Evolutionary conservation across 2,888 invertebrate genomes (phyloP).

Genomic region (Trachelus iudaicus): DNA sequence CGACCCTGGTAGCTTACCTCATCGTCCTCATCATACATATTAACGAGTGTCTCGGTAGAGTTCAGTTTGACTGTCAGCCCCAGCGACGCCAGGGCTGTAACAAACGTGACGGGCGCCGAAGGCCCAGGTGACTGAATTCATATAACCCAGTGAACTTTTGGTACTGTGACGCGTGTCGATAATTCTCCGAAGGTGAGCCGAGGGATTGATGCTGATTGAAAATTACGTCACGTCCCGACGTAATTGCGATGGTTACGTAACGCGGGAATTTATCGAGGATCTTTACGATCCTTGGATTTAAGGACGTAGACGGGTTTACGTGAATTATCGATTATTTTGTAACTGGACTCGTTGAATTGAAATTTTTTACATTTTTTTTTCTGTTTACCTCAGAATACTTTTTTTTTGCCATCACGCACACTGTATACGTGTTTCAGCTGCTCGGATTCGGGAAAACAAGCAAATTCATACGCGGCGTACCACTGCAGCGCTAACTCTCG

Average conservation of each 20-base stretch:
- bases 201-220: conserved; percentile 57
- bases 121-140: not conserved
- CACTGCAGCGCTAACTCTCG: not conserved
- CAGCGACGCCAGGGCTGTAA: conserved; percentile 37
- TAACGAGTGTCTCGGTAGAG: conserved; percentile 14
- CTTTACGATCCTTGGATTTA: conserved; percentile 38
- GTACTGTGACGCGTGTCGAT: not conserved
- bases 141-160: not conserved
- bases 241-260: conserved; percentile 57
- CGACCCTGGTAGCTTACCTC: not conserved
- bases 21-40: not conserved
- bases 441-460: too few species aligned
- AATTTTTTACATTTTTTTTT: too few species aligned
- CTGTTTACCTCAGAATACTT: too few species aligned
- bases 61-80: conserved; percentile 50
- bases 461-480: not conserved
- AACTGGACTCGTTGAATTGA: too few species aligned
- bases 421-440: too few species aligned
- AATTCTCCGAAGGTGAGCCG: not conserved
- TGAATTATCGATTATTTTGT: too few species aligned
- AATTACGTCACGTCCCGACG: conserved; percentile 54
- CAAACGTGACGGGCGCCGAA: conserved; percentile 29
- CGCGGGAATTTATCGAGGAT: conserved; percentile 50
- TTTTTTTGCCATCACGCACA: too few species aligned
- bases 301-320: too few species aligned